A percentile compares a stretch with the other conserved stretches of the same genome.
phyloP scores from a whole-genome alignment of 2,888 invertebrate genomes.

The Drosophila kokeensis region DNA sequence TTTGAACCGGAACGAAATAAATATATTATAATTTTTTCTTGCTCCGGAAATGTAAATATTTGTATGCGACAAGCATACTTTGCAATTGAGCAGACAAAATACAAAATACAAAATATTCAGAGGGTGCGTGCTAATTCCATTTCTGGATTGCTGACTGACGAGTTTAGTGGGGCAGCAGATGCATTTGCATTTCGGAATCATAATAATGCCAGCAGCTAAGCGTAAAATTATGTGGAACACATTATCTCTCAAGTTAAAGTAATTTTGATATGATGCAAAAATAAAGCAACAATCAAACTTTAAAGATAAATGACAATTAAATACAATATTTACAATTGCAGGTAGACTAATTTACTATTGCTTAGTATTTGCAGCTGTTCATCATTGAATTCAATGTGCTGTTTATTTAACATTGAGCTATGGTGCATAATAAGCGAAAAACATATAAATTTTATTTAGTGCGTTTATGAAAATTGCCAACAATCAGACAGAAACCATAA shows the following conservation, averaged over 20 bases:
- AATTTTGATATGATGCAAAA: neutral
- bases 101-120: conserved; percentile 11
- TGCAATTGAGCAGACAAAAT: conserved; percentile 1
- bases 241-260: conserved; percentile 3
- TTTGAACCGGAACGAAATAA: conserved; percentile 55
- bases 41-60: conserved; percentile 12
- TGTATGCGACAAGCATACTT: neutral
- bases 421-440: conserved; percentile 58
- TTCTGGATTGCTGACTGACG: conserved; percentile 35
- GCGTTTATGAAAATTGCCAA: conserved; percentile 69
- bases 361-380: neutral
- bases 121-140: conserved; percentile 14
- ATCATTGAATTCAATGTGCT: conserved; percentile 28
- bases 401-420: conserved; percentile 42
- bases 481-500: conserved; percentile 80
- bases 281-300: neutral
- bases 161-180: conserved; percentile 54
- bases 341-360: conserved; percentile 7
- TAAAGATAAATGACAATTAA: neutral
- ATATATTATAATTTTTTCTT: conserved; percentile 25
- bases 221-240: neutral
- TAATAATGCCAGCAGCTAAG: conserved; percentile 15
- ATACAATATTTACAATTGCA: conserved; percentile 9
- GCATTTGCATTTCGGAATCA: conserved; percentile 48
- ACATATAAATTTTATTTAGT: conserved; percentile 58